Conservation (phyloP, 1,140 invertebrate genomes). For the Episyrphus balteatus region DNA sequence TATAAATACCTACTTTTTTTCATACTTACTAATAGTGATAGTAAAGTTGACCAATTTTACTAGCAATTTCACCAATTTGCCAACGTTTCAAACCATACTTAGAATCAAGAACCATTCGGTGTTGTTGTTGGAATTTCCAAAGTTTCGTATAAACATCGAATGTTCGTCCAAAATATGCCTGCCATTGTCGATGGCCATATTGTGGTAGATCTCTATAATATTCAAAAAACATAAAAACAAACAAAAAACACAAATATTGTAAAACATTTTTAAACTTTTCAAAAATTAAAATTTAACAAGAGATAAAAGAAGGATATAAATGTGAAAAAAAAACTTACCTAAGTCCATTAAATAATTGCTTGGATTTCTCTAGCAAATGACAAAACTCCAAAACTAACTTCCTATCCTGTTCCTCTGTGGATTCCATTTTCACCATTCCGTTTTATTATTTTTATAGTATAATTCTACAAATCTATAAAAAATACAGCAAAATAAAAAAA, state of each 20-base stretch:
- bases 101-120: slow-evolving; percentile 79
- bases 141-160: slow-evolving; percentile 98
- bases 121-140: slow-evolving; percentile 98
- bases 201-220: slow-evolving; percentile 82
- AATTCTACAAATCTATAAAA: slow-evolving; percentile 10
- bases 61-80: slow-evolving; percentile 98
- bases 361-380: slow-evolving; percentile 92
- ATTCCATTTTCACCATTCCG: slow-evolving; percentile 49
- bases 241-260: not conserved
- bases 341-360: slow-evolving; percentile 93
- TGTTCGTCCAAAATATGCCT: slow-evolving; percentile 91
- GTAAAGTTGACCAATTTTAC: slow-evolving; percentile 97
- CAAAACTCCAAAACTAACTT: slow-evolving; percentile 95
- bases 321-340: slow-evolving; percentile 46
- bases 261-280: not conserved
- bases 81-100: slow-evolving; percentile 94
- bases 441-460: slow-evolving; percentile 31
- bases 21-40: slow-evolving; percentile 95
- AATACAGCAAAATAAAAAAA: slow-evolving; percentile 5
- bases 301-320: not conserved
- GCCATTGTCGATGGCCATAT: slow-evolving; percentile 97
- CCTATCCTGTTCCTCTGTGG: slow-evolving; percentile 76
- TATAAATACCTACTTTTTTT: not conserved
- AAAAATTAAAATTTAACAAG: not conserved
- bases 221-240: slow-evolving; percentile 13